These are phyloP conservation scores for Ctenicera cuprea DNA, from an alignment of 2,888 invertebrate species.

Conservation along the genomic window DNA sequence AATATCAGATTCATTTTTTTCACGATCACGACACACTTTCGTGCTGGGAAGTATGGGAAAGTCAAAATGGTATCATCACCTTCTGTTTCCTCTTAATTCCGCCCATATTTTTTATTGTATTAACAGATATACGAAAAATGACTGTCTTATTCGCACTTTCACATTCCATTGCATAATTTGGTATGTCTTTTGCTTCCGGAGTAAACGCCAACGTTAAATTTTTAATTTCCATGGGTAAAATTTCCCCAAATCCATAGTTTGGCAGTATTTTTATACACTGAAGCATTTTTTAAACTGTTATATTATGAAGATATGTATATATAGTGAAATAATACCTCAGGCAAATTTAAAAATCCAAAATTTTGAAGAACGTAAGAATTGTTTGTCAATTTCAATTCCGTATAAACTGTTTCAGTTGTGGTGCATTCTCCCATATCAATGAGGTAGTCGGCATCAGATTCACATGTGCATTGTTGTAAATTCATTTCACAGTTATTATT, in stretches of 20 bases:
- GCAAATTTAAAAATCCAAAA: slow-evolving; percentile 61
- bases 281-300: slow-evolving; percentile 17
- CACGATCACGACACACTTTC: too few species aligned
- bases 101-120: slow-evolving; percentile 55
- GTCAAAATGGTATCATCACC: background rate
- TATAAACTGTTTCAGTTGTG: slow-evolving; percentile 57
- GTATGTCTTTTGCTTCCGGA: slow-evolving; percentile 55
- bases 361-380: slow-evolving; percentile 56
- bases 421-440: slow-evolving; percentile 60
- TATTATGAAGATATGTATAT: background rate
- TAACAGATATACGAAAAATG: slow-evolving; percentile 45
- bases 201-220: slow-evolving; percentile 53
- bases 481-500: slow-evolving; percentile 52
- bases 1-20: too few species aligned
- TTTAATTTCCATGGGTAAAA: slow-evolving; percentile 59
- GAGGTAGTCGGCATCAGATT: slow-evolving; percentile 35
- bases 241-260: slow-evolving; percentile 61
- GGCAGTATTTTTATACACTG: slow-evolving; percentile 60
- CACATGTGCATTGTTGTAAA: slow-evolving; percentile 55
- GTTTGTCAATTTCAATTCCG: slow-evolving; percentile 59
- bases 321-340: slow-evolving; percentile 53
- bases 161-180: slow-evolving; percentile 32
- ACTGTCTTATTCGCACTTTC: slow-evolving; percentile 35
- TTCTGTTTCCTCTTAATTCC: slow-evolving; percentile 12
- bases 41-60: too few species aligned